A percentile compares a stretch with the other conserved stretches of the same genome.
Evolutionary conservation across 2,113 vertebrate species (phyloP).

Genomic region (Nerophis ophidion): DNA sequence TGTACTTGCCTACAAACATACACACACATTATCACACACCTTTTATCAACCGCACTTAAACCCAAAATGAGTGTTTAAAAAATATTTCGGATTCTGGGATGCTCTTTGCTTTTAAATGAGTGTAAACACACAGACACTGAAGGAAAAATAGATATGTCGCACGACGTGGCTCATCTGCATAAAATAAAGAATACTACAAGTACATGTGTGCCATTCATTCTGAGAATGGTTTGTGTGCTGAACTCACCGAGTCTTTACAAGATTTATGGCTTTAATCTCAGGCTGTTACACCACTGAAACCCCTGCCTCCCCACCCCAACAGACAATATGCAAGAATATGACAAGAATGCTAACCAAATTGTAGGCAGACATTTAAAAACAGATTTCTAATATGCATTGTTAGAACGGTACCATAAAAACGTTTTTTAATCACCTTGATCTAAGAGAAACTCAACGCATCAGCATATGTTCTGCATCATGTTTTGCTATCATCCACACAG

Average conservation of each 20-base stretch:
- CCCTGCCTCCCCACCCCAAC: slow-evolving; percentile 3
- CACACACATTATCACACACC: slow-evolving; percentile 17
- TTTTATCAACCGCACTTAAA: slow-evolving; percentile 36
- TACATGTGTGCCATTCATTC: slow-evolving; percentile 19
- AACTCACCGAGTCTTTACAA: slow-evolving; percentile 34
- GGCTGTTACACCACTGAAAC: slow-evolving; percentile 2
- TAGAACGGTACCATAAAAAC: background rate
- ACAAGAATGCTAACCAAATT: slow-evolving; percentile 60
- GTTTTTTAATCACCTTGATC: background rate
- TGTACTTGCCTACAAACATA: slow-evolving; percentile 58
- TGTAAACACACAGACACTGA: slow-evolving; percentile 12
- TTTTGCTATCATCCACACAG: slow-evolving; percentile 21
- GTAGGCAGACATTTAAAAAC: slow-evolving; percentile 15
- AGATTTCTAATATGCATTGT: slow-evolving; percentile 3
- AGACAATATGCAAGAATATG: slow-evolving; percentile 52
- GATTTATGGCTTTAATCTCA: slow-evolving; percentile 53
- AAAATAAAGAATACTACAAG: slow-evolving; percentile 9
- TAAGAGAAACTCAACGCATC: no score
- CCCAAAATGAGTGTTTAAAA: slow-evolving; percentile 37
- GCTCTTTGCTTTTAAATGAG: slow-evolving; percentile 15
- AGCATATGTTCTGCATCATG: background rate
- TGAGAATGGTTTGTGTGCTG: slow-evolving; percentile 10
- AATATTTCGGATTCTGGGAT: background rate
- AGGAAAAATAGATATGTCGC: slow-evolving; percentile 3
- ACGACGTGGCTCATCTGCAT: background rate